A percentile compares a stretch with the other conserved stretches of the same genome.
phyloP scores from a whole-genome alignment of 2,888 invertebrate species.

The Tenthredo distinguenda region DNA sequence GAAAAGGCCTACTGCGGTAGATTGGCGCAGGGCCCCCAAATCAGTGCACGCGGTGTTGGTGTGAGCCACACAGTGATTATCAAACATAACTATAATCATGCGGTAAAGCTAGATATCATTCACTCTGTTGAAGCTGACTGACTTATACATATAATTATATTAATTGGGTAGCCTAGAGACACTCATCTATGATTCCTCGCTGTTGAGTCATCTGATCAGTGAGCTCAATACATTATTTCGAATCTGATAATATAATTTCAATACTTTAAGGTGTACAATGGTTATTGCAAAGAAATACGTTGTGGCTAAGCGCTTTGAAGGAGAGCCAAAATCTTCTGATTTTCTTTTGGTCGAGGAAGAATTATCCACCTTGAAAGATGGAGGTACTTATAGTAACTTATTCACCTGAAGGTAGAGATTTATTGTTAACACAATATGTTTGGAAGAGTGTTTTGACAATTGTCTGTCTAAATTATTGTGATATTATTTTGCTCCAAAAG shows the following conservation, averaged over 20 bases:
- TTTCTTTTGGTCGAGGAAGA: conserved; percentile 85
- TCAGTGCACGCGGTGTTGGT: too few species aligned
- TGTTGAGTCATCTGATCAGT: background rate
- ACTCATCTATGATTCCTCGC: background rate
- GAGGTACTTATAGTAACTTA: conserved; percentile 79
- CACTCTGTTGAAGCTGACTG: background rate
- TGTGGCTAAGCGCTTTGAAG: conserved; percentile 83
- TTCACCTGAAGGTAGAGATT: background rate
- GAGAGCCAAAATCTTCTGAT: conserved; percentile 84
- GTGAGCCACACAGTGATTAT: background rate
- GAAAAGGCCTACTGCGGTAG: too few species aligned
- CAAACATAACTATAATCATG: background rate
- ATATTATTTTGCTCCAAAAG: background rate
- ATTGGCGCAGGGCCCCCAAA: too few species aligned
- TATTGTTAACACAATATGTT: background rate
- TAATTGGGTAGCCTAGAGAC: background rate
- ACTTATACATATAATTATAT: background rate
- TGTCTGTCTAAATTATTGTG: background rate
- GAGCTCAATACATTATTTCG: background rate
- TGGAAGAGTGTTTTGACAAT: background rate
- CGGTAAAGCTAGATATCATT: background rate
- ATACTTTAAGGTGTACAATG: conserved; percentile 69
- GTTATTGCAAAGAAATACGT: conserved; percentile 84
- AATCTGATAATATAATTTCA: background rate
- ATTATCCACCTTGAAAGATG: conserved; percentile 83